Base-by-base conservation (phyloP, 2,888 invertebrate genomes). In the Pachliopta kotzebuea region DNA sequence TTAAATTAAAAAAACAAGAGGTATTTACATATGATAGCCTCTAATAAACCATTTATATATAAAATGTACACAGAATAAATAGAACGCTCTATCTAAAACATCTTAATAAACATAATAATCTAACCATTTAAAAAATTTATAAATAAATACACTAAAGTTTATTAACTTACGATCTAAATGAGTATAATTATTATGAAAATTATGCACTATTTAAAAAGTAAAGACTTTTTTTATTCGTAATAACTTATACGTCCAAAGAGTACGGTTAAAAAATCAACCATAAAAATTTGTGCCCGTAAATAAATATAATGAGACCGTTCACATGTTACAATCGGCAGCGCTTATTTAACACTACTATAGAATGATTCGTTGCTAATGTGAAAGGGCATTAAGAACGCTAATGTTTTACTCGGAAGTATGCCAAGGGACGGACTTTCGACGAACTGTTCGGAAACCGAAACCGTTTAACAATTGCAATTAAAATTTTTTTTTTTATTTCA, bases 121-220 rank as follows among this genome's bases (percentile, higher is more conserved):
- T 73, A 68, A 74, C 71, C 68, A n/a, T 55, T 17, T 24, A 20
- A 49, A 57, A 14, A 14, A 14, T 37, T 57, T 61, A 59, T 57
- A 61, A 65, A 90, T 89, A 90, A 89, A 89, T 88, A 88, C 73
- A 72, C 83, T 89, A 86, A 82, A 86, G 73, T 83, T 85, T 86
- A 88, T 71, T 72, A 75, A 81, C 80, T 80, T 85, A 87, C 68
- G 20, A 69, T 76, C 78, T 86, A 86, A 79, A 85, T 85, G 89
- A 89, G 88, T 89, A 88, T 87, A 88, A 89, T 90, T 88, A 89
- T 89, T 86, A 84, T 85, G 79, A 78, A 60, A 81, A 85, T 87
- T 88, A 88, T 89, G 88, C 86, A 76, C 79, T 79, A 78, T 60
- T 63, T 54, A 53, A 60, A 65, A 37, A 63, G 67, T 58, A 63